phyloP scores from a whole-genome alignment of 1,140 invertebrate genomes.

The Melitaea cinxia region DNA sequence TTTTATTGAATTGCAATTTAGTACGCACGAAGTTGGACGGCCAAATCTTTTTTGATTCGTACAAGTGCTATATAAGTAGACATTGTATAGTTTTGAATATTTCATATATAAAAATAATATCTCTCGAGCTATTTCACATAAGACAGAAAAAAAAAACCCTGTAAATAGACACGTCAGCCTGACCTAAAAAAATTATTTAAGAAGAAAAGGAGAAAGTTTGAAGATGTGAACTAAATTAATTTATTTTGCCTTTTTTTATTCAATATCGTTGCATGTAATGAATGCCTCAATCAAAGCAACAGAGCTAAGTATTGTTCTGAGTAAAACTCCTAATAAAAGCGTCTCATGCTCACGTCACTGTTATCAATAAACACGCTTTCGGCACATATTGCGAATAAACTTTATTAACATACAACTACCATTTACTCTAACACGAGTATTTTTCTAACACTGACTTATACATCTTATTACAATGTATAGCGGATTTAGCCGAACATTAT shows the following conservation, averaged over 20 bases:
- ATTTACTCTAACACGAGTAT: conserved; percentile 21
- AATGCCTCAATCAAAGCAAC: conserved; percentile 23
- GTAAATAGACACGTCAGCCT: too few relatives aligned
- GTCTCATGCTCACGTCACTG: conserved; percentile 63
- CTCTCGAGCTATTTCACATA: too few relatives aligned
- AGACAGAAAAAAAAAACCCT: too few relatives aligned
- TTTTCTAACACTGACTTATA: conserved; percentile 14
- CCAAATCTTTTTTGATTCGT: conserved; percentile 45
- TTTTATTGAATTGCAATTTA: conserved; percentile 33
- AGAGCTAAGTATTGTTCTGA: conserved; percentile 38
- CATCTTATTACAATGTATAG: neutral
- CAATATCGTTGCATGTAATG: neutral
- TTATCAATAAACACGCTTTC: conserved; percentile 45
- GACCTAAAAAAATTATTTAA: too few relatives aligned
- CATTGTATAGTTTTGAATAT: too few relatives aligned
- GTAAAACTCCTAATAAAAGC: conserved; percentile 68
- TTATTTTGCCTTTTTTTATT: neutral
- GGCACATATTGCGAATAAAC: conserved; percentile 23
- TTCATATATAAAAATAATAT: too few relatives aligned
- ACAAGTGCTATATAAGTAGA: too few relatives aligned
- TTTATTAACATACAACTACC: conserved; percentile 44
- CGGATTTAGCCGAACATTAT: neutral
- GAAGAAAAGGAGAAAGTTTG: too few relatives aligned
- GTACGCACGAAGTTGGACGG: conserved; percentile 57
- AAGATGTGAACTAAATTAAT: neutral